These are phyloP conservation scores for Pantherophis guttatus DNA, from an alignment of 2,113 vertebrate species.

Conservation along the genomic window DNA sequence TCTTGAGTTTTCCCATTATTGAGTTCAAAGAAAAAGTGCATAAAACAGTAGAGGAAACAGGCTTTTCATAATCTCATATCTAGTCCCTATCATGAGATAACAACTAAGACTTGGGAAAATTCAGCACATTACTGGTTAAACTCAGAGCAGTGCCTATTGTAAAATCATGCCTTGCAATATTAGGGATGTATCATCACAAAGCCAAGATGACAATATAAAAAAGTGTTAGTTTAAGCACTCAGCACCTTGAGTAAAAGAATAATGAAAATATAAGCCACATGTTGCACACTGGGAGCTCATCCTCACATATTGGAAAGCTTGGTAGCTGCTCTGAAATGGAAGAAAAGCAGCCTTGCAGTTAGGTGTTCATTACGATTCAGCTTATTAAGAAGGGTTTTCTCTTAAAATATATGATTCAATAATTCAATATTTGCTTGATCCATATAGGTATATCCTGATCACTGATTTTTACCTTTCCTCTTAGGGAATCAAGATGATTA, in stretches of 20 bases:
- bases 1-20: neutral
- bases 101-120: neutral
- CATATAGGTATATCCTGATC: neutral
- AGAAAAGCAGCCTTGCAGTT: neutral
- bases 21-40: neutral
- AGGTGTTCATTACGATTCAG: neutral
- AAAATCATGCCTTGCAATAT: neutral
- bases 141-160: neutral
- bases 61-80: neutral
- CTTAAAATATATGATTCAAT: neutral
- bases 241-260: constrained; percentile 29
- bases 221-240: constrained; percentile 14
- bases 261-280: constrained; percentile 3
- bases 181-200: neutral
- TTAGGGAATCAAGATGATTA: neutral
- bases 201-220: constrained; percentile 14
- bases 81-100: neutral
- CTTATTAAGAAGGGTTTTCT: rapidly evolving
- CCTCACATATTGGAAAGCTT: constrained; percentile 22
- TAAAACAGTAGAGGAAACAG: neutral
- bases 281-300: constrained; percentile 5
- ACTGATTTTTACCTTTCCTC: neutral
- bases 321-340: neutral
- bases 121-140: neutral
- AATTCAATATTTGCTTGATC: neutral